phyloP scores from a whole-genome alignment of 2,797 vertebrate species.

The Rhinophrynus dorsalis region DNA sequence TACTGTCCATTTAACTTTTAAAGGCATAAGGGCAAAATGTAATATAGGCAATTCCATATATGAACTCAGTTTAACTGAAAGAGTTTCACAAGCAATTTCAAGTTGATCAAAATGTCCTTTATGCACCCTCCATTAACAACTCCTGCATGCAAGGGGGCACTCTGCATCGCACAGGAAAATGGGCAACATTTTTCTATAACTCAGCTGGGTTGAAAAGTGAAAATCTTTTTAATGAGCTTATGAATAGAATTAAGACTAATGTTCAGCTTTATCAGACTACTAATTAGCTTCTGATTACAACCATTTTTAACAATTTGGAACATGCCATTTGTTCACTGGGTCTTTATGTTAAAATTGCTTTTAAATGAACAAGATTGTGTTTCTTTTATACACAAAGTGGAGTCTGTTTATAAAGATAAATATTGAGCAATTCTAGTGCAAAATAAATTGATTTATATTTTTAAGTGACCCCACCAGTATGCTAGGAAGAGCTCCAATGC shows the following conservation, averaged over 20 bases:
- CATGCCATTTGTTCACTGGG: neutral
- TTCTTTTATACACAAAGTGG: too few relatives aligned
- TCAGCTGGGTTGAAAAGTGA: neutral
- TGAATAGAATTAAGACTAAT: constrained; percentile 13
- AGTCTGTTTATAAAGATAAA: too few relatives aligned
- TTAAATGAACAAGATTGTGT: neutral
- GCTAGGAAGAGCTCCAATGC: too few relatives aligned
- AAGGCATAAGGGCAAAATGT: too few relatives aligned
- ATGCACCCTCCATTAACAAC: constrained; percentile 27
- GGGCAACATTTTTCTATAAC: neutral
- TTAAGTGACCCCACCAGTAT: too few relatives aligned
- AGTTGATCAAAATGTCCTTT: constrained; percentile 1
- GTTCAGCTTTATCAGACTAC: constrained; percentile 4
- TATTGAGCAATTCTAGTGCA: too few relatives aligned
- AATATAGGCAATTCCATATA: too few relatives aligned
- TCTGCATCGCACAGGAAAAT: neutral
- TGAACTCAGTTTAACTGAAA: too few relatives aligned
- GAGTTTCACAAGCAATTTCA: too few relatives aligned
- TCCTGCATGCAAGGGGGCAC: constrained; percentile 3
- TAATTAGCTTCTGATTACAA: constrained; percentile 21
- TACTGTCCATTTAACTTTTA: too few relatives aligned
- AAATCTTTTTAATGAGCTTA: constrained; percentile 23
- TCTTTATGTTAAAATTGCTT: neutral
- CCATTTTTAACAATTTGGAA: neutral
- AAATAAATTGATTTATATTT: too few relatives aligned